Conservation (phyloP, 2,888 invertebrate genomes). For the Calameuta pallipes region DNA sequence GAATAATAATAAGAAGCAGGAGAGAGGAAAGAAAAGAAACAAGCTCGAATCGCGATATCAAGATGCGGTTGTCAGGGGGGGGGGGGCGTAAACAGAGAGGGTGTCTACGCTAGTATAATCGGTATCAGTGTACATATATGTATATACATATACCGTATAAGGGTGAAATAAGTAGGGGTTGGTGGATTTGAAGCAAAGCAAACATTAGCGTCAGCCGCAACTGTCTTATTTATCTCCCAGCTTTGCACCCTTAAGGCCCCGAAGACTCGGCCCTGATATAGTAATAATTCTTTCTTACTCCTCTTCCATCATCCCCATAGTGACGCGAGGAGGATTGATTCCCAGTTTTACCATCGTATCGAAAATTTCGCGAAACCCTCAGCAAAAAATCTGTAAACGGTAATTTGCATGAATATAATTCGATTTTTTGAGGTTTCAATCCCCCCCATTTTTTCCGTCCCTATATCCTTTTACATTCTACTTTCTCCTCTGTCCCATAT, state of each 20-base stretch:
- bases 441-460: neutral
- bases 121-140: neutral
- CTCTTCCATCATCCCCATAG: neutral
- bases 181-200: neutral
- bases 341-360: neutral
- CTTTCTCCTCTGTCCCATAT: neutral
- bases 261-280: neutral
- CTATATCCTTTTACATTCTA: neutral
- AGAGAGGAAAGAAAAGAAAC: neutral
- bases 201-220: neutral
- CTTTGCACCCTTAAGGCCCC: neutral
- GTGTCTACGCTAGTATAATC: neutral
- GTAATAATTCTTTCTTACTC: neutral
- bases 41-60: neutral
- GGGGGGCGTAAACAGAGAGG: neutral
- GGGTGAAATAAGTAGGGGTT: neutral
- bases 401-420: neutral
- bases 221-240: conserved; percentile 4
- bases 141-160: neutral
- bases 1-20: neutral
- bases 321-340: neutral
- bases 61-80: neutral
- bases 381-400: neutral
- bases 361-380: neutral
- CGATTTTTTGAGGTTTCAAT: neutral